phyloP scores from a whole-genome alignment of 2,113 vertebrate species.

The Salvelinus sp. region DNA sequence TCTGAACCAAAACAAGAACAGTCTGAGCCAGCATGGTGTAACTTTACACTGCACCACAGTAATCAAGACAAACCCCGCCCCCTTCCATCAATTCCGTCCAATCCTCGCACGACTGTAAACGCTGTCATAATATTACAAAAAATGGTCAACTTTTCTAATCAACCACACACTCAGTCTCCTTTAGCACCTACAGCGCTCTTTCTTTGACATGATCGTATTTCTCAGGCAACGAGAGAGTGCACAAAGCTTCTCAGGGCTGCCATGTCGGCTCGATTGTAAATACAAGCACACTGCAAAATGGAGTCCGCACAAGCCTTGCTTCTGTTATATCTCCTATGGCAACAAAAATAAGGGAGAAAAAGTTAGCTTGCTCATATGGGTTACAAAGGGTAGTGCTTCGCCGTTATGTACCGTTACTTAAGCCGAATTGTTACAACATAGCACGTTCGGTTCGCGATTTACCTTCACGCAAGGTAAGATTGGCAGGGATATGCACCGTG shows the following conservation, averaged over 20 bases:
- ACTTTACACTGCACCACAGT: slow-evolving; percentile 36
- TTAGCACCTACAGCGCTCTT: neutral
- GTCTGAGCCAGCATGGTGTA: slow-evolving; percentile 28
- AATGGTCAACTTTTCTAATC: neutral
- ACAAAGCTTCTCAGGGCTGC: slow-evolving; percentile 26
- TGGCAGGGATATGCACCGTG: neutral
- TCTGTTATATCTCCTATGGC: neutral
- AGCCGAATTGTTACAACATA: neutral
- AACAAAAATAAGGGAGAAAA: neutral
- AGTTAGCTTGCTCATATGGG: neutral
- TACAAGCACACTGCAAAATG: slow-evolving; percentile 69
- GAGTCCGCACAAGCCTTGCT: slow-evolving; percentile 45
- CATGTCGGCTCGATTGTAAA: slow-evolving; percentile 69
- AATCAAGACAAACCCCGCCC: slow-evolving; percentile 77
- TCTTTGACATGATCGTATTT: neutral
- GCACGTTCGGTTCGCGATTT: neutral
- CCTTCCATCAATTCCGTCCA: slow-evolving; percentile 79
- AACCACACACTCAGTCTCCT: neutral
- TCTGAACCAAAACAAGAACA: slow-evolving; percentile 56
- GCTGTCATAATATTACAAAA: slow-evolving; percentile 70
- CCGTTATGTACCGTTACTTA: neutral
- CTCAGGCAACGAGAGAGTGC: slow-evolving; percentile 10
- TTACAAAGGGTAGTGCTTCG: neutral
- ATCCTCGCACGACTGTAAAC: slow-evolving; percentile 70
- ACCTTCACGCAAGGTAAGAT: neutral